These are phyloP conservation scores for human DNA, from an alignment of 2,113 vertebrate genomes.

Conservation along the genomic window GRCh38 chr14:19630501-19631000, in stretches of 20 bases:
- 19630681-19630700: background rate
- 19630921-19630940: background rate
- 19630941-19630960: too few relatives aligned
- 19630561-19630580: background rate
- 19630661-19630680: background rate
- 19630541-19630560: background rate
- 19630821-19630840: background rate
- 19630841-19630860: background rate
- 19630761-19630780: slow-evolving; percentile 46
- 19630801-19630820: background rate
- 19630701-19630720: background rate
- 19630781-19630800: slow-evolving; percentile 17
- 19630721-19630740: background rate
- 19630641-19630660: background rate
- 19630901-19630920: background rate
- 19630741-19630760: background rate
- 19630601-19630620: slow-evolving; percentile 1
- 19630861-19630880: background rate
- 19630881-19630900: background rate
- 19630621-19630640: background rate
- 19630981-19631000: too few relatives aligned
- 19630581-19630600: slow-evolving; percentile 1
- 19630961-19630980: too few relatives aligned
- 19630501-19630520: background rate
- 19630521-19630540: background rate